phyloP scores from a whole-genome alignment of 2,888 invertebrate species.

The Xestoiulus laeticollis region DNA sequence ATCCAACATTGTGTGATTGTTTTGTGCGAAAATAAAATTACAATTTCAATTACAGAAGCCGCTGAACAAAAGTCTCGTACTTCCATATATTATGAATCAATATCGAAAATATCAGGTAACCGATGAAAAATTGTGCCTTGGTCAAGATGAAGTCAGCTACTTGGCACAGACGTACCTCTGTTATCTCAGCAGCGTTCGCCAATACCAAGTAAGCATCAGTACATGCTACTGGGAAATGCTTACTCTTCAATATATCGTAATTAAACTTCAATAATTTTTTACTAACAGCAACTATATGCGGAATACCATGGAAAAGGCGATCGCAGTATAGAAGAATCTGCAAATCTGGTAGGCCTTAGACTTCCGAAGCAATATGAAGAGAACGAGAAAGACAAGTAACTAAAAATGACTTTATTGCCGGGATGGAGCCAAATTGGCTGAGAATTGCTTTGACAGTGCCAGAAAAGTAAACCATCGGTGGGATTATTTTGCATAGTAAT shows the following conservation, averaged over 20 bases:
- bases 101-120: slow-evolving; percentile 68
- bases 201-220: slow-evolving; percentile 63
- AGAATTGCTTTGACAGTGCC: too few relatives aligned
- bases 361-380: slow-evolving; percentile 71
- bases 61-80: background rate
- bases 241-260: background rate
- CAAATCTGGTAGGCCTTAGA: slow-evolving; percentile 83
- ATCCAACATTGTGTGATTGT: too few relatives aligned
- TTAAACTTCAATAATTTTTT: background rate
- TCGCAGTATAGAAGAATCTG: slow-evolving; percentile 77
- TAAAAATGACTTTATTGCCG: too few relatives aligned
- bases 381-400: slow-evolving; percentile 42
- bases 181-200: slow-evolving; percentile 76
- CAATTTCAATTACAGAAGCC: background rate
- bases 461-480: too few relatives aligned
- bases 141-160: slow-evolving; percentile 79
- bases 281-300: slow-evolving; percentile 72
- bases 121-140: slow-evolving; percentile 83
- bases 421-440: too few relatives aligned
- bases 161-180: slow-evolving; percentile 81
- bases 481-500: too few relatives aligned
- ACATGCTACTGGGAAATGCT: background rate
- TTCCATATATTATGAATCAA: background rate
- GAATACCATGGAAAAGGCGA: slow-evolving; percentile 85
- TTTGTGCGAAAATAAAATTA: too few relatives aligned